Evolutionary conservation across 1,140 invertebrate genomes (phyloP).

Genomic region (Euborellia annulipes): DNA sequence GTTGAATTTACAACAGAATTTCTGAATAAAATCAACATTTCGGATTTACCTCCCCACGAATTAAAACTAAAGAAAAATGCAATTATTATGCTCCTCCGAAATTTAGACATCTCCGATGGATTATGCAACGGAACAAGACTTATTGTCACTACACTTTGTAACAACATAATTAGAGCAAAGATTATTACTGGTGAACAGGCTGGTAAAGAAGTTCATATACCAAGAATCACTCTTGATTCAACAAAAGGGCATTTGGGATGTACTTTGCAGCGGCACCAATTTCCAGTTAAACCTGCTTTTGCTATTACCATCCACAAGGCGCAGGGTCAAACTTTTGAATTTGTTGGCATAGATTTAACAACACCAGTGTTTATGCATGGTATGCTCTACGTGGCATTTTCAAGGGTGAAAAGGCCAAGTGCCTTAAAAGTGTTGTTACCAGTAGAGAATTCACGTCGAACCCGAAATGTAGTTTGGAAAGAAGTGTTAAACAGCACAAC

Average conservation of each 20-base stretch:
- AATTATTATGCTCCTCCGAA: constrained; percentile 2
- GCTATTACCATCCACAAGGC: constrained; percentile 30
- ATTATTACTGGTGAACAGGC: not conserved
- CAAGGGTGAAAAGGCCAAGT: constrained; percentile 8
- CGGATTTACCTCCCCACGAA: constrained; percentile 7
- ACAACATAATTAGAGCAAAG: not conserved
- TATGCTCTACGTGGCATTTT: constrained; percentile 23
- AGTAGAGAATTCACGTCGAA: no score
- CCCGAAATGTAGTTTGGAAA: no score
- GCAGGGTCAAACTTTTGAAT: constrained; percentile 24
- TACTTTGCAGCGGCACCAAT: constrained; percentile 23
- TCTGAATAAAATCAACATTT: constrained; percentile 3
- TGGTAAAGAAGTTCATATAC: not conserved
- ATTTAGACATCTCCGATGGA: constrained; percentile 7
- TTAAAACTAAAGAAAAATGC: constrained; percentile 11
- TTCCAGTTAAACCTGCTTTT: constrained; percentile 26
- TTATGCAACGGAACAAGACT: constrained; percentile 5
- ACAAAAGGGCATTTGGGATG: constrained; percentile 7
- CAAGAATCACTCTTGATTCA: not conserved
- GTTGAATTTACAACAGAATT: constrained; percentile 8
- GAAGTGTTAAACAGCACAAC: no score
- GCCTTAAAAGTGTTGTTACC: no score
- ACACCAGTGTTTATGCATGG: constrained; percentile 21
- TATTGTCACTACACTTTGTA: not conserved
- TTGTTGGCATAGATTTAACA: constrained; percentile 14